phyloP scores from a whole-genome alignment of 1,140 invertebrate species.

The Hirudo medicinalis region DNA sequence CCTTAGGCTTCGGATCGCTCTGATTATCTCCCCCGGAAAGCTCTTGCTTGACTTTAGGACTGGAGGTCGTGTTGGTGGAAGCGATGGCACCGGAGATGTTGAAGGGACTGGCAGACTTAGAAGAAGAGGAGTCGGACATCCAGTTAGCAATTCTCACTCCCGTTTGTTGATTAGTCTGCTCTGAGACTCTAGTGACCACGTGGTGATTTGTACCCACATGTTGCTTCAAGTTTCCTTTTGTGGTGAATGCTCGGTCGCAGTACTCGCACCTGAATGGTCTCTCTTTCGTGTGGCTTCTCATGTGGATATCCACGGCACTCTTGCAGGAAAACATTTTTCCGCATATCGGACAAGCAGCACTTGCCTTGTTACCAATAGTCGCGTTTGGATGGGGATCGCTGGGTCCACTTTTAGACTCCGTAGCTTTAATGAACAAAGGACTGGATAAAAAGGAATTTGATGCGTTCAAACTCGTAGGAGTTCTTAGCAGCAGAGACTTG shows the following conservation, averaged over 20 bases:
- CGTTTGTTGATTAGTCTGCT: not conserved
- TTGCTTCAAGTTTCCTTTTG: constrained; percentile 90
- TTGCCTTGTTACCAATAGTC: not conserved
- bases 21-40: not conserved
- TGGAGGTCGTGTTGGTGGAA: not conserved
- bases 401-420: too few species aligned
- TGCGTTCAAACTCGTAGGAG: too few species aligned
- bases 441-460: too few species aligned
- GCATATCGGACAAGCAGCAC: constrained; percentile 80
- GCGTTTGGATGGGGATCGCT: not conserved
- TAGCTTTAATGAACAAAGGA: too few species aligned
- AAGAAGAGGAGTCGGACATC: constrained; percentile 1
- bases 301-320: constrained; percentile 92
- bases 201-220: constrained; percentile 80
- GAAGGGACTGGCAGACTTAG: not conserved
- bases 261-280: constrained; percentile 93
- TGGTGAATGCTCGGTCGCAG: constrained; percentile 94
- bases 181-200: constrained; percentile 33
- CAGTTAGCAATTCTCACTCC: not conserved
- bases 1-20: not conserved
- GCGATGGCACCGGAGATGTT: too few species aligned
- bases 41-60: not conserved
- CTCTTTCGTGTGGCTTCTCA: constrained; percentile 92
- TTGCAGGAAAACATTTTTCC: constrained; percentile 96
- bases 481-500: too few species aligned